A percentile compares a stretch with the other conserved stretches of the same genome.
Evolutionary conservation across 2,888 invertebrate species (phyloP).

Genomic region (Congeria kusceri): DNA sequence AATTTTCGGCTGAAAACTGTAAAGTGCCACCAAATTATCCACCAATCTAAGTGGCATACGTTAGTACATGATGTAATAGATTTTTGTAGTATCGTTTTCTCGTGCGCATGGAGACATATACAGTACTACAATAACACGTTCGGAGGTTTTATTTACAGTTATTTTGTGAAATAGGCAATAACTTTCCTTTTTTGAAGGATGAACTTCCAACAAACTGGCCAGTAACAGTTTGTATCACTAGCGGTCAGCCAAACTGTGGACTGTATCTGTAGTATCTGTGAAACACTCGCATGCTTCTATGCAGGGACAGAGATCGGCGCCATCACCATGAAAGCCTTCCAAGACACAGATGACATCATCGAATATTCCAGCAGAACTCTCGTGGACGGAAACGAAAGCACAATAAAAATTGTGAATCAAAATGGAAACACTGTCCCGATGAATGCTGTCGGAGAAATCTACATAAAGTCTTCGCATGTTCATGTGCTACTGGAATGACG

Average conservation of each 20-base stretch:
- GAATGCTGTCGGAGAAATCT: slow-evolving; percentile 38
- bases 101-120: no score
- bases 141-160: no score
- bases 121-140: no score
- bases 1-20: no score
- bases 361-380: neutral
- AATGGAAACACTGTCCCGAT: slow-evolving; percentile 21
- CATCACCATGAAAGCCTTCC: neutral
- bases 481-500: slow-evolving; percentile 35
- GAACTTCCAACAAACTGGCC: slow-evolving; percentile 24
- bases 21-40: no score
- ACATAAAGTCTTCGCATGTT: slow-evolving; percentile 17
- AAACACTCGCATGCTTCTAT: slow-evolving; percentile 6
- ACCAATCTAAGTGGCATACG: no score
- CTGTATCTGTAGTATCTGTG: slow-evolving; percentile 24
- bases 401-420: slow-evolving; percentile 48
- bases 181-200: no score
- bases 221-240: slow-evolving; percentile 12
- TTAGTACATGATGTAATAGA: no score
- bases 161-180: no score
- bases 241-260: slow-evolving; percentile 36
- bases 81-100: no score
- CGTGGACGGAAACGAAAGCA: slow-evolving; percentile 2
- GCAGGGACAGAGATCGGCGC: slow-evolving; percentile 25
- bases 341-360: neutral